Evolutionary conservation across 2,113 vertebrate species (phyloP).

Genomic region (Chloebia gouldiae): DNA sequence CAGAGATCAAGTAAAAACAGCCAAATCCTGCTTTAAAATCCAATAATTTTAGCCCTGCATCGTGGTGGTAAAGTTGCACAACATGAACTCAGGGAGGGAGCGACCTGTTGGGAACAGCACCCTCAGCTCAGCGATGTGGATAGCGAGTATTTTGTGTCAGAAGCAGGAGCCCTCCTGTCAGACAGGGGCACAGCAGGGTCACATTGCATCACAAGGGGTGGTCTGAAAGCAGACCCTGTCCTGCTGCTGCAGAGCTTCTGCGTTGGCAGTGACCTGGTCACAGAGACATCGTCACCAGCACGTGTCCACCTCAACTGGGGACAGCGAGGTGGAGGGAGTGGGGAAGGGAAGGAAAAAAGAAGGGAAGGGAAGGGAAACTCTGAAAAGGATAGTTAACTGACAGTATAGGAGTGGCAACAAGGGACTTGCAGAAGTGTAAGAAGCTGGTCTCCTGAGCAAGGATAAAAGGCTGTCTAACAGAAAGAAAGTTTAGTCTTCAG

Average conservation of each 20-base stretch:
- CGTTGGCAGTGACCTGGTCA: not conserved
- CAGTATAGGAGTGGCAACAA: not conserved
- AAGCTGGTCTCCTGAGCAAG: not conserved
- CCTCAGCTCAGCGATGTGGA: not conserved
- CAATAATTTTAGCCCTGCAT: not conserved
- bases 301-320: not conserved
- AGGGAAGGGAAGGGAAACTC: not conserved
- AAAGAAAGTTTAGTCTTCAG: not conserved
- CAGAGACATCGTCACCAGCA: not conserved
- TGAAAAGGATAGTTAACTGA: not conserved
- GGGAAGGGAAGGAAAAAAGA: rapidly evolving
- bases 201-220: not conserved
- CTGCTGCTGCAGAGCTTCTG: not conserved
- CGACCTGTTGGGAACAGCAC: not conserved
- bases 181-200: not conserved
- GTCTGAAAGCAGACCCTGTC: not conserved
- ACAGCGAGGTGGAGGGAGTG: rapidly evolving
- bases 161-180: not conserved
- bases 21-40: not conserved
- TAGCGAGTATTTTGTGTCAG: not conserved
- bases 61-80: not conserved
- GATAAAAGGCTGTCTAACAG: not conserved
- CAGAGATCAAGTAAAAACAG: not conserved
- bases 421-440: not conserved
- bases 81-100: not conserved